phyloP scores from a whole-genome alignment of 2,113 vertebrate species.

The Pygoscelis adeliae region DNA sequence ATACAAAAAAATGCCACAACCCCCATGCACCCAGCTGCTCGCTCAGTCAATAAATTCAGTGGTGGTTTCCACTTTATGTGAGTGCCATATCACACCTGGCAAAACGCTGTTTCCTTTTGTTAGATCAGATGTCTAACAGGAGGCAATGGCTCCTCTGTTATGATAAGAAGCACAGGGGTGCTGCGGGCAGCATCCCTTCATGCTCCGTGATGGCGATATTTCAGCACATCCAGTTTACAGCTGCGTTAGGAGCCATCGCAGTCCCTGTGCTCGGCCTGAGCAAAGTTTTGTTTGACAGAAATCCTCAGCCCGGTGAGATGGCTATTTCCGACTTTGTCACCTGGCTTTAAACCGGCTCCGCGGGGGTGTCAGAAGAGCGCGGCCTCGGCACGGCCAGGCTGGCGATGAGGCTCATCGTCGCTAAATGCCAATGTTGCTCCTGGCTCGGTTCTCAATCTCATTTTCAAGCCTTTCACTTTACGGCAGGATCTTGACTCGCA shows the following conservation, averaged over 20 bases:
- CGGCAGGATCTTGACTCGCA: background rate
- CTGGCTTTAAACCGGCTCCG: background rate
- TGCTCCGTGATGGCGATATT: background rate
- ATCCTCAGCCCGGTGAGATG: accelerated
- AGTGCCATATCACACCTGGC: accelerated
- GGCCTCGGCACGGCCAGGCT: background rate
- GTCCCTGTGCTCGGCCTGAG: background rate
- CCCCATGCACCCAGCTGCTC: background rate
- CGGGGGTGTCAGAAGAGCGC: accelerated
- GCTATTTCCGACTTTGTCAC: background rate
- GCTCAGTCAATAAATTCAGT: accelerated
- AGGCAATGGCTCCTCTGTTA: background rate
- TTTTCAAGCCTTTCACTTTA: background rate
- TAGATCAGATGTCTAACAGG: background rate
- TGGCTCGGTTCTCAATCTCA: background rate
- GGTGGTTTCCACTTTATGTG: accelerated
- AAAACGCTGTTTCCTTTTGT: background rate
- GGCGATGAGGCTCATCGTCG: accelerated
- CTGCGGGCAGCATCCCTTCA: background rate
- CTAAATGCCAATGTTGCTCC: background rate
- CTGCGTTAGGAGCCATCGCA: accelerated
- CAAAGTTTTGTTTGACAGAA: background rate
- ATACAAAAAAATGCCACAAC: background rate
- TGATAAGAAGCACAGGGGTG: background rate
- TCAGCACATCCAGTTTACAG: background rate